A percentile compares a stretch with the other conserved stretches of the same genome.
phyloP scores from a whole-genome alignment of 2,888 invertebrate genomes.

The Diaprepes abbreviatus region DNA sequence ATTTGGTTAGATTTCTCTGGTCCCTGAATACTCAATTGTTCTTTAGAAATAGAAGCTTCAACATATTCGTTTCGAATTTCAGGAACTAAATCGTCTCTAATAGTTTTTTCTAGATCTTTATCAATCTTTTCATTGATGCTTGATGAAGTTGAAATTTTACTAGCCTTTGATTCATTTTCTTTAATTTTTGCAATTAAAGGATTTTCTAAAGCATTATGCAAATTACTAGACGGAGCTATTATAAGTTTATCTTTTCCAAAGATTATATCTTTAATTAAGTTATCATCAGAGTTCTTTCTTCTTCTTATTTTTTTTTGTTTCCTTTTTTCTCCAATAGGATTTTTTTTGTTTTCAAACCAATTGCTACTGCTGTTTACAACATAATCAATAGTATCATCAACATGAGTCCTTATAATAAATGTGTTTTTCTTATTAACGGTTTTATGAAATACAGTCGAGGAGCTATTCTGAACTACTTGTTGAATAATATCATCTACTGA shows the following conservation, averaged over 20 bases:
- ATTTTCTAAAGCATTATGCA: slow-evolving; percentile 25
- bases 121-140: background rate
- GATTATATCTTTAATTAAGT: slow-evolving; percentile 45
- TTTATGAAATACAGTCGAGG: background rate
- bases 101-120: background rate
- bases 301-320: slow-evolving; percentile 35
- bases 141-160: background rate
- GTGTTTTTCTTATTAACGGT: background rate
- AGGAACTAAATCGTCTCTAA: background rate
- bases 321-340: background rate
- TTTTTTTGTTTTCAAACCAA: slow-evolving; percentile 44
- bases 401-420: slow-evolving; percentile 40
- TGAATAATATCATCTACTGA: slow-evolving; percentile 55
- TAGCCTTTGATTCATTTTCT: slow-evolving; percentile 34
- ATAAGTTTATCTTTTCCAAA: slow-evolving; percentile 47
- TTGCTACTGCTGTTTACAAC: slow-evolving; percentile 49
- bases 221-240: slow-evolving; percentile 40
- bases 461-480: slow-evolving; percentile 46
- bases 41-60: too few species aligned
- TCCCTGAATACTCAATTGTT: background rate
- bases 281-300: slow-evolving; percentile 36
- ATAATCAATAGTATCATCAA: slow-evolving; percentile 57
- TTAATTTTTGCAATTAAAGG: slow-evolving; percentile 44
- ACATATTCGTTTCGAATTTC: background rate
- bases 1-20: background rate